Conservation (phyloP, 1,140 invertebrate genomes). For the Cylas formicarius region DNA sequence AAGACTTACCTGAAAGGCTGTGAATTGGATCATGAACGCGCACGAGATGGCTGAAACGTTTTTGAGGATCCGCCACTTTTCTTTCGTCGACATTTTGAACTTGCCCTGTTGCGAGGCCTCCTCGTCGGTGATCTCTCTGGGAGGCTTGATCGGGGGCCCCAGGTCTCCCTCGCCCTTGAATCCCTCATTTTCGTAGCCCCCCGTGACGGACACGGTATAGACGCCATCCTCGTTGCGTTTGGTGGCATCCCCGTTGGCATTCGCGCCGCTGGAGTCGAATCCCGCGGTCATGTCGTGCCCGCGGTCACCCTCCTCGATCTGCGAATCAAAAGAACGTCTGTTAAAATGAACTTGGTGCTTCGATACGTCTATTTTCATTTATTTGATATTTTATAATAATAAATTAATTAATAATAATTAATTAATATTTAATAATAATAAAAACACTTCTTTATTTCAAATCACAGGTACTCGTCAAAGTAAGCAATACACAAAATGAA, state of each 20-base stretch:
- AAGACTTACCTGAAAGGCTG: slow-evolving; percentile 63
- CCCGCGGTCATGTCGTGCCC: slow-evolving; percentile 40
- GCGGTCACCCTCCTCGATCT: slow-evolving; percentile 39
- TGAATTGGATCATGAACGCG: slow-evolving; percentile 90
- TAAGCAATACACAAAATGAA: too few species aligned
- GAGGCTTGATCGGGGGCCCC: slow-evolving; percentile 51
- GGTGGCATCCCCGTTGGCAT: slow-evolving; percentile 20
- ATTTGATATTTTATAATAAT: too few species aligned
- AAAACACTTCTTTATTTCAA: too few species aligned
- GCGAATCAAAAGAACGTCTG: too few species aligned
- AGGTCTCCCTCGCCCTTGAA: slow-evolving; percentile 51
- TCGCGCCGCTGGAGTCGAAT: slow-evolving; percentile 25
- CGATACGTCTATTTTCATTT: too few species aligned
- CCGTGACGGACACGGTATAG: slow-evolving; percentile 50
- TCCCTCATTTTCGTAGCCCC: slow-evolving; percentile 59
- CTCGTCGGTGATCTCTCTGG: slow-evolving; percentile 52
- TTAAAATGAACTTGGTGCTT: too few species aligned
- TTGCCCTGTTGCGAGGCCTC: slow-evolving; percentile 62
- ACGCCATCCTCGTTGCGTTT: slow-evolving; percentile 29
- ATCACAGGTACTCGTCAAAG: too few species aligned
- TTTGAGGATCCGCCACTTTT: slow-evolving; percentile 82
- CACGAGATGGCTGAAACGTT: slow-evolving; percentile 79
- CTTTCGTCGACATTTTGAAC: slow-evolving; percentile 65
- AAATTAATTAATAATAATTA: too few species aligned
- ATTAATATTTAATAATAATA: too few species aligned